Percentiles rank a stretch among this genome's conserved stretches.
These are phyloP conservation scores for Telmatherina bonti DNA, from an alignment of 2,797 vertebrate genomes.

Conservation along the genomic window DNA sequence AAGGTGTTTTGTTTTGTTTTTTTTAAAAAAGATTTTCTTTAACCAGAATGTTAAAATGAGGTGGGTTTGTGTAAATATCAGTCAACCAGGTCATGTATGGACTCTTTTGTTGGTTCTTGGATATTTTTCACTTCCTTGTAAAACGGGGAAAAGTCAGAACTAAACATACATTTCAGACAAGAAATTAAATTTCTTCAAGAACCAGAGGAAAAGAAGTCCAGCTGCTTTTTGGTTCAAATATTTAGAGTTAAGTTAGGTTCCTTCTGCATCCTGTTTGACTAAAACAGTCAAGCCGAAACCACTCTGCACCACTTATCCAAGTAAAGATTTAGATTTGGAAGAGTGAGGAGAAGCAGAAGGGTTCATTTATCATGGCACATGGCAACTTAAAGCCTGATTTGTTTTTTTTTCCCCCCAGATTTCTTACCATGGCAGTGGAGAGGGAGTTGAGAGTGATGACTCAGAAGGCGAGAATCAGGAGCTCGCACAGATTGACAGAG, in stretches of 20 bases:
- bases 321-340: background rate
- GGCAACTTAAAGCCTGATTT: constrained; percentile 46
- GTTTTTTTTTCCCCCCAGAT: constrained; percentile 80
- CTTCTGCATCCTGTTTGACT: background rate
- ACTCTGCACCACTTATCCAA: background rate
- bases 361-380: constrained; percentile 16
- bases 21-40: too few relatives aligned
- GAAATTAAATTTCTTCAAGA: too few relatives aligned
- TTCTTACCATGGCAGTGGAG: constrained; percentile 89
- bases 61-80: background rate
- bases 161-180: background rate
- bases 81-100: background rate
- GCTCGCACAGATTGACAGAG: constrained; percentile 94
- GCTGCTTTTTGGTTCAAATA: background rate
- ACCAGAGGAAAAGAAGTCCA: background rate
- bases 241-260: background rate
- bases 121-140: background rate
- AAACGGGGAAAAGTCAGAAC: background rate
- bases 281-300: background rate
- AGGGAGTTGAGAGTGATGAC: constrained; percentile 93
- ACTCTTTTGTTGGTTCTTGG: background rate
- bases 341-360: background rate
- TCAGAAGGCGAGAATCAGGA: constrained; percentile 96
- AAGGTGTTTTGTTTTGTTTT: background rate
- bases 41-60: background rate